Conservation (phyloP, 2,797 vertebrate genomes). For the Tapirus indicus region DNA sequence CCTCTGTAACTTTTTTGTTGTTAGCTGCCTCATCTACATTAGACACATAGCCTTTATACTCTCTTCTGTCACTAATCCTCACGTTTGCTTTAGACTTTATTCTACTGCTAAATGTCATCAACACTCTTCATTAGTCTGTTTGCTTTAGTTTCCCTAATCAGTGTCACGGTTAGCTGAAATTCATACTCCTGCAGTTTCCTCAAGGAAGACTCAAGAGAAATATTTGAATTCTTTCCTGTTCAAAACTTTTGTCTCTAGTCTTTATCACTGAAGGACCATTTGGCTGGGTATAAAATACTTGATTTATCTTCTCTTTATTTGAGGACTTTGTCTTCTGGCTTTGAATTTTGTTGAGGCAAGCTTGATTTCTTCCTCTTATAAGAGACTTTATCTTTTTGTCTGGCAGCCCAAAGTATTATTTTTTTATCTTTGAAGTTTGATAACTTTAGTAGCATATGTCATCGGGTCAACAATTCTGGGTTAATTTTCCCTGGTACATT, state of each 20-base stretch:
- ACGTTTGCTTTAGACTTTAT: not conserved
- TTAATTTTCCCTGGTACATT: slow-evolving; percentile 1
- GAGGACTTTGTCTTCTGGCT: not conserved
- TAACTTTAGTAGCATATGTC: slow-evolving; percentile 10
- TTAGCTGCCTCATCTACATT: not conserved
- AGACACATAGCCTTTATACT: not conserved
- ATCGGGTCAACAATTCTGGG: not conserved
- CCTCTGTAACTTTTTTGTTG: not conserved
- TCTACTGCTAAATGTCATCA: not conserved
- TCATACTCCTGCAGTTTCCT: not conserved
- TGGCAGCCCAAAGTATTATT: not conserved
- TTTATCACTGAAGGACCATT: not conserved
- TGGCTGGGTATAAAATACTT: not conserved
- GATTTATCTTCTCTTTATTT: not conserved
- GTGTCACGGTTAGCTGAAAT: not conserved
- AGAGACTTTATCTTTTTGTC: not conserved
- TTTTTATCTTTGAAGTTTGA: slow-evolving; percentile 26
- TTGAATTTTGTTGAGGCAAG: not conserved
- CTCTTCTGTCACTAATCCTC: not conserved
- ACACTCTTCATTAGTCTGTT: not conserved
- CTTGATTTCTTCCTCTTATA: not conserved
- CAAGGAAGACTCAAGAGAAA: not conserved
- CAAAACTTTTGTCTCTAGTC: not conserved
- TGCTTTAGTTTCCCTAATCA: not conserved
- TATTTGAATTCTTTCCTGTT: not conserved